Evolutionary conservation across 2,113 vertebrate species (phyloP).

Genomic region (Xenopus tropicalis): DNA sequence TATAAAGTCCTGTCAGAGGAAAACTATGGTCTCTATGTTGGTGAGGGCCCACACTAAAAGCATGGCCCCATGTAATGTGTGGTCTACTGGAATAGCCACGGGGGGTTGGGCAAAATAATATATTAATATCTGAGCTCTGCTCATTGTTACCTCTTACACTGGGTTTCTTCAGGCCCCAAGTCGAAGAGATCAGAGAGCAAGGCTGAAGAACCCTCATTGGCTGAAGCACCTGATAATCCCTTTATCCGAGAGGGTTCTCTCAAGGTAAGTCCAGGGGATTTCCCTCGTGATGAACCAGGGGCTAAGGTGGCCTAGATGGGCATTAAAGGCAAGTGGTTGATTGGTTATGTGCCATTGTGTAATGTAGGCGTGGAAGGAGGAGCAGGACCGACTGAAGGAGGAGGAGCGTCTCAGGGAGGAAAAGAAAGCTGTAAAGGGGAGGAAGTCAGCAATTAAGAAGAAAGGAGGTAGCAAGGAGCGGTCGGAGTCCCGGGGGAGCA

Average conservation of each 20-base stretch:
- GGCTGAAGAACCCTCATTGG: conserved; percentile 36
- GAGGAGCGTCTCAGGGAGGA: conserved; percentile 60
- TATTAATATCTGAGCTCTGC: too few species aligned
- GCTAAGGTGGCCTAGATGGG: too few species aligned
- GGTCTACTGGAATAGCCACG: too few species aligned
- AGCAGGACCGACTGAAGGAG: conserved; percentile 62
- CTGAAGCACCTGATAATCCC: conserved; percentile 23
- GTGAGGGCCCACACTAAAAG: too few species aligned
- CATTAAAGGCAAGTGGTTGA: too few species aligned
- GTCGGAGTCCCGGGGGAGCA: conserved; percentile 43
- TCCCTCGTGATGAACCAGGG: too few species aligned
- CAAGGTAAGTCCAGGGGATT: conserved; percentile 61
- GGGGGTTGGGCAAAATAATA: too few species aligned
- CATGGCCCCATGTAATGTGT: too few species aligned
- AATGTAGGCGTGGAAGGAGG: conserved; percentile 72
- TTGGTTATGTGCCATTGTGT: background rate
- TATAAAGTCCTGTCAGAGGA: too few species aligned
- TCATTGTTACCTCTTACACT: background rate
- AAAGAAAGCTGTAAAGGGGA: conserved; percentile 59
- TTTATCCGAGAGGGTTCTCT: conserved; percentile 69
- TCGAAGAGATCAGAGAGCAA: background rate
- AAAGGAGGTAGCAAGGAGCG: conserved; percentile 46
- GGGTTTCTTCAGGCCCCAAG: conserved; percentile 46
- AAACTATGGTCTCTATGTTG: too few species aligned
- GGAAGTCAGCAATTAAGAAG: conserved; percentile 47